phyloP scores from a whole-genome alignment of 2,113 vertebrate genomes.

The Perognathus longimembris region DNA sequence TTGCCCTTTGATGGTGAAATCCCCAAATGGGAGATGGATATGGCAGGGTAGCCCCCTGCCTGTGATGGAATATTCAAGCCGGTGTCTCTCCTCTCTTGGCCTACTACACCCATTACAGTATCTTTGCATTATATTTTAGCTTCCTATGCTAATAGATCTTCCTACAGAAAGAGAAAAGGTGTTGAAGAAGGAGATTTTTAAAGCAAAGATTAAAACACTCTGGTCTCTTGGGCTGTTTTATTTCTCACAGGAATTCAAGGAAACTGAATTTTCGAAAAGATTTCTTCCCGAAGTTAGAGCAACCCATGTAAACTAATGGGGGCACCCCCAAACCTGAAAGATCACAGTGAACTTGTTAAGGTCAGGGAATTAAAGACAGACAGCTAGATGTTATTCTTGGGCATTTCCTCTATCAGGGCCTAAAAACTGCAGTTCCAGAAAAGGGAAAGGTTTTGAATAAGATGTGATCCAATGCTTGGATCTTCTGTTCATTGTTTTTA shows the following conservation, averaged over 20 bases:
- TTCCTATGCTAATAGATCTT: neutral
- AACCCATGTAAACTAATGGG: neutral
- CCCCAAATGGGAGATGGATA: neutral
- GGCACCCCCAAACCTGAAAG: neutral
- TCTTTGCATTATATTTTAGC: neutral
- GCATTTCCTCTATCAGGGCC: neutral
- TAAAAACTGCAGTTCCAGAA: neutral
- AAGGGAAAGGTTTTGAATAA: neutral
- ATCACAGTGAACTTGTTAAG: neutral
- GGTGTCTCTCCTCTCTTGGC: neutral
- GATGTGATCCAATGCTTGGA: too few relatives aligned
- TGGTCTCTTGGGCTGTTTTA: neutral
- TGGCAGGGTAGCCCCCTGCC: too few relatives aligned
- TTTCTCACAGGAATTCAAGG: neutral
- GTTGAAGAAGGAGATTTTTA: neutral
- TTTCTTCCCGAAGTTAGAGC: neutral
- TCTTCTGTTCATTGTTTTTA: neutral
- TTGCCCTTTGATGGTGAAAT: neutral
- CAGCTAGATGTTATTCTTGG: neutral
- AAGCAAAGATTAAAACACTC: neutral
- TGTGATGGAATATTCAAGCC: neutral
- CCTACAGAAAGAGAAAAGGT: neutral
- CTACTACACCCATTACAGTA: neutral
- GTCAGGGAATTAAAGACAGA: rapidly evolving
- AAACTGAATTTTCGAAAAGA: neutral